Evolutionary conservation across 2,797 vertebrate genomes (phyloP).

Genomic region (Ateles fusciceps): DNA sequence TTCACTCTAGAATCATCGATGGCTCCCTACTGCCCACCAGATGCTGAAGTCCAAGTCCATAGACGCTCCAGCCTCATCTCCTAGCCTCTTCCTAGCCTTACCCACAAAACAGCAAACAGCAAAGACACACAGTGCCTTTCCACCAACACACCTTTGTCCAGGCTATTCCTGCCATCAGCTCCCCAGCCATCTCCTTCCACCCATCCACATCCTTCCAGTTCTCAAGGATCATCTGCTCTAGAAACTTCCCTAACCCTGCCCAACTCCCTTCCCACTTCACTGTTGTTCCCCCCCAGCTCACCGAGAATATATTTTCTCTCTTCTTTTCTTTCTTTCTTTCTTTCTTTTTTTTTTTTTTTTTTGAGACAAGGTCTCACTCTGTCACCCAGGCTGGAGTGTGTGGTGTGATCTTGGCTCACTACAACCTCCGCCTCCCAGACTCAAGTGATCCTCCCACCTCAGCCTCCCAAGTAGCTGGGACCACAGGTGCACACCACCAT

Average conservation of each 20-base stretch:
- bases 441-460: neutral
- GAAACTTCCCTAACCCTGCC: neutral
- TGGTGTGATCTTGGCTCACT: neutral
- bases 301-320: neutral
- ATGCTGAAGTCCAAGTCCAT: neutral
- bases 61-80: neutral
- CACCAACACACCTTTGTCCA: rapidly evolving
- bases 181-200: neutral
- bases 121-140: neutral
- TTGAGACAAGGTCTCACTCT: neutral
- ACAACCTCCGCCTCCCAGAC: neutral
- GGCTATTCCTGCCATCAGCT: neutral
- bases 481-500: neutral
- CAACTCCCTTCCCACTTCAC: neutral
- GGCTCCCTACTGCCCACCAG: neutral
- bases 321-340: too few species aligned
- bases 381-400: neutral
- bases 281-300: neutral
- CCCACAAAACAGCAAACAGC: neutral
- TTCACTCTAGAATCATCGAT: neutral
- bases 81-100: neutral
- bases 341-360: too few species aligned
- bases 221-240: neutral
- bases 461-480: neutral
- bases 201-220: neutral